Conservation (phyloP, 2,888 invertebrate species). For the Vandiemenella viatica region DNA sequence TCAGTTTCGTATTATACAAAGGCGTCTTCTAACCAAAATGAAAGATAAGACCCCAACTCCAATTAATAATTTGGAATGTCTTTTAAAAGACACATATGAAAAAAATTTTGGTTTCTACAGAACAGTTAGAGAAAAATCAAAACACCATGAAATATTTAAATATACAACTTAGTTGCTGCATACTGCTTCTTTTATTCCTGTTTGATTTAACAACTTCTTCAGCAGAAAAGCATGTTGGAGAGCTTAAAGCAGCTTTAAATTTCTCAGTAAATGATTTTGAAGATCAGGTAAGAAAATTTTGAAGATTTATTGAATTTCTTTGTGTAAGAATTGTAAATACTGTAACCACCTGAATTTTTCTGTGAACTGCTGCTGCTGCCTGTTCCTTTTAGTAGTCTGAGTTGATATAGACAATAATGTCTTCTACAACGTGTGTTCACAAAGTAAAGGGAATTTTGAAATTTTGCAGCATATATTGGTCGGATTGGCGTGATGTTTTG, state of each 20-base stretch:
- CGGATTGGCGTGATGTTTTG: too few relatives aligned
- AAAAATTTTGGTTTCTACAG: constrained; percentile 37
- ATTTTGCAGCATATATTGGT: too few relatives aligned
- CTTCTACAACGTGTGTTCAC: too few relatives aligned
- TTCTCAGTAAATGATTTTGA: constrained; percentile 5
- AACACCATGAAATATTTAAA: constrained; percentile 16
- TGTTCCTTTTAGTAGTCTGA: too few relatives aligned
- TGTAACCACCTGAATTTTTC: too few relatives aligned
- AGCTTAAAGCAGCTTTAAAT: constrained; percentile 7
- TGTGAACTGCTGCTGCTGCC: too few relatives aligned
- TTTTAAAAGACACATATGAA: constrained; percentile 53
- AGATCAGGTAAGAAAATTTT: constrained; percentile 7
- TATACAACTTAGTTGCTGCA: constrained; percentile 26
- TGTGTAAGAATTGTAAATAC: too few relatives aligned
- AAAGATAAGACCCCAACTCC: constrained; percentile 65
- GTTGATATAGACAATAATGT: too few relatives aligned
- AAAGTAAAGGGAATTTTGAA: too few relatives aligned
- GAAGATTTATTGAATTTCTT: not conserved
- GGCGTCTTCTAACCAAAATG: constrained; percentile 52
- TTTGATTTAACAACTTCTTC: constrained; percentile 16
- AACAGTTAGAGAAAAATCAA: constrained; percentile 32
- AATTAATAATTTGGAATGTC: constrained; percentile 51
- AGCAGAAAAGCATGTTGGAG: constrained; percentile 1
- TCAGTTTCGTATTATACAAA: constrained; percentile 64
- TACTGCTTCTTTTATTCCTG: constrained; percentile 27